phyloP scores from a whole-genome alignment of 1,140 invertebrate species.

The Trachymyrmex cornetzi region DNA sequence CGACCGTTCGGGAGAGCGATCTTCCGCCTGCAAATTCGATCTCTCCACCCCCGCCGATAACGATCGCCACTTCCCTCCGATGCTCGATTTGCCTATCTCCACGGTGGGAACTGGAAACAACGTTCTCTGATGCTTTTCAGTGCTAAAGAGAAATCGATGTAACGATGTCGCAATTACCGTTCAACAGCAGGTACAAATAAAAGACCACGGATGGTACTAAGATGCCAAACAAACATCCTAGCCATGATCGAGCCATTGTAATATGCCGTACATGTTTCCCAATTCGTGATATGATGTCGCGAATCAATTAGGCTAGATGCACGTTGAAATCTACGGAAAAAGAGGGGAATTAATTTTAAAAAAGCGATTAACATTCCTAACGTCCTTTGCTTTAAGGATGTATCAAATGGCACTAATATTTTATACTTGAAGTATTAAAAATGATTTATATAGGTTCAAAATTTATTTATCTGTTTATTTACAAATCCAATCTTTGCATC shows the following conservation, averaged over 20 bases:
- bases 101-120: slow-evolving; percentile 73
- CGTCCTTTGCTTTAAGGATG: not conserved
- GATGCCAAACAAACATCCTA: slow-evolving; percentile 81
- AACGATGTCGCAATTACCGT: slow-evolving; percentile 75
- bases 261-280: slow-evolving; percentile 79
- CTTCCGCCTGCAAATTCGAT: slow-evolving; percentile 21
- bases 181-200: slow-evolving; percentile 81
- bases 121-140: not conserved
- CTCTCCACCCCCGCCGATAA: slow-evolving; percentile 25
- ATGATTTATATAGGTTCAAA: no score
- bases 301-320: slow-evolving; percentile 16
- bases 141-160: slow-evolving; percentile 23
- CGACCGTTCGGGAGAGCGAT: not conserved
- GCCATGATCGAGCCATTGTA: slow-evolving; percentile 83
- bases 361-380: not conserved
- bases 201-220: slow-evolving; percentile 79
- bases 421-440: no score
- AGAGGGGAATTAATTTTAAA: slow-evolving; percentile 26
- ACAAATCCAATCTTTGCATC: no score
- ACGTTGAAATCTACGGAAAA: slow-evolving; percentile 57
- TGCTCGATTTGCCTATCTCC: slow-evolving; percentile 54
- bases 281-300: slow-evolving; percentile 72
- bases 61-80: slow-evolving; percentile 40
- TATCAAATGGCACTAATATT: no score
- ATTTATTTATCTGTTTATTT: no score